A percentile compares a stretch with the other conserved stretches of the same genome.
These are phyloP conservation scores for Nansenia antarctica DNA, from an alignment of 2,113 vertebrate genomes.

Conservation along the genomic window DNA sequence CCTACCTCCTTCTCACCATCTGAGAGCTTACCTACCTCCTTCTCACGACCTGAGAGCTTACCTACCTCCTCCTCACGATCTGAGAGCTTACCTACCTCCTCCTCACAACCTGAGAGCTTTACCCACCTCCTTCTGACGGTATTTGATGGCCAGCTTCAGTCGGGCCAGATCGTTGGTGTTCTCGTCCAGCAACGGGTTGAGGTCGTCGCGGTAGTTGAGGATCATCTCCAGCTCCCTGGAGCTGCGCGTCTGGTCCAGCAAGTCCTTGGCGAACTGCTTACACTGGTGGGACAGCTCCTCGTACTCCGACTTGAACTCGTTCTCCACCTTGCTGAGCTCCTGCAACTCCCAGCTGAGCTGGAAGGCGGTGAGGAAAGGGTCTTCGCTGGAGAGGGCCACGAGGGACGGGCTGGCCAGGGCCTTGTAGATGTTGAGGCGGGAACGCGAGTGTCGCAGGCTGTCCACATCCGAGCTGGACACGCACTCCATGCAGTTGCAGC, in stretches of 20 bases:
- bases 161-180: conserved; percentile 88
- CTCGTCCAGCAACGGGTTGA: conserved; percentile 87
- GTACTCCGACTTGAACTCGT: conserved; percentile 96
- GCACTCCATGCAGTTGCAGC: conserved; percentile 92
- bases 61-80: not conserved
- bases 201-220: conserved; percentile 93
- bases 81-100: not conserved
- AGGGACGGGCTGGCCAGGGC: conserved; percentile 91
- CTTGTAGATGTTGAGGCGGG: conserved; percentile 94
- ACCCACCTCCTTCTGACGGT: conserved; percentile 95
- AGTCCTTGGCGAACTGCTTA: conserved; percentile 94
- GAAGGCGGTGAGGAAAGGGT: conserved; percentile 96
- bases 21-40: no score
- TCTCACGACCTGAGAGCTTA: not conserved
- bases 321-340: conserved; percentile 94
- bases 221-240: conserved; percentile 94
- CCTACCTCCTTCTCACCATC: no score
- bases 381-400: conserved; percentile 93
- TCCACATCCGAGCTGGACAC: conserved; percentile 92
- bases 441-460: conserved; percentile 91
- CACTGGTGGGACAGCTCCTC: conserved; percentile 90
- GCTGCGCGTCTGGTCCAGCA: conserved; percentile 95
- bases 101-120: not conserved
- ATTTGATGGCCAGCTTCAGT: conserved; percentile 96
- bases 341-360: conserved; percentile 96